Conservation (phyloP, 2,888 invertebrate genomes). For the Dryadula phaetusa region DNA sequence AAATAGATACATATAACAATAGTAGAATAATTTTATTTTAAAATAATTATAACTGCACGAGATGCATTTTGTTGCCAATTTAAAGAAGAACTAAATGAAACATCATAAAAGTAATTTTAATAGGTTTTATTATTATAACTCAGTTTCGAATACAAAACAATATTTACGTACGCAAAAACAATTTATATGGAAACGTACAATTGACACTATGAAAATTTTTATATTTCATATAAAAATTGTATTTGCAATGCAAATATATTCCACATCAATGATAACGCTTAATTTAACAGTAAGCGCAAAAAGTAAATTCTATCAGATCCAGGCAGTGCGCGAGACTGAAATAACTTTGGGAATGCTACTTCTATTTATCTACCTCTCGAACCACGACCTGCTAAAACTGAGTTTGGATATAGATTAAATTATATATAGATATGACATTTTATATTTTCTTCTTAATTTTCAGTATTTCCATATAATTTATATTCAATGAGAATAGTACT, state of each 20-base stretch:
- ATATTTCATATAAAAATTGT: conserved; percentile 20
- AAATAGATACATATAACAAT: no score
- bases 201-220: background rate
- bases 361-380: conserved; percentile 74
- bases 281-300: conserved; percentile 54
- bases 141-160: background rate
- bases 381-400: conserved; percentile 59
- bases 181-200: background rate
- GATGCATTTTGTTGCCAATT: no score
- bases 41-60: no score
- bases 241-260: conserved; percentile 40
- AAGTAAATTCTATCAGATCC: conserved; percentile 58
- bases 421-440: conserved; percentile 20
- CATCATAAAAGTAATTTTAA: background rate
- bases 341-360: conserved; percentile 63
- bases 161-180: background rate
- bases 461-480: background rate
- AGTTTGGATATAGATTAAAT: conserved; percentile 53
- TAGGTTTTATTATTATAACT: background rate
- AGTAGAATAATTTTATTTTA: no score
- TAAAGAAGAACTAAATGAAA: no score
- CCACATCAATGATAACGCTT: conserved; percentile 45
- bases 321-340: conserved; percentile 58
- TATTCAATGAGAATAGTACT: no score
- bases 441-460: background rate